Base-by-base conservation (phyloP, 2,888 invertebrate species). In the Dicyrtomina minuta region DNA sequence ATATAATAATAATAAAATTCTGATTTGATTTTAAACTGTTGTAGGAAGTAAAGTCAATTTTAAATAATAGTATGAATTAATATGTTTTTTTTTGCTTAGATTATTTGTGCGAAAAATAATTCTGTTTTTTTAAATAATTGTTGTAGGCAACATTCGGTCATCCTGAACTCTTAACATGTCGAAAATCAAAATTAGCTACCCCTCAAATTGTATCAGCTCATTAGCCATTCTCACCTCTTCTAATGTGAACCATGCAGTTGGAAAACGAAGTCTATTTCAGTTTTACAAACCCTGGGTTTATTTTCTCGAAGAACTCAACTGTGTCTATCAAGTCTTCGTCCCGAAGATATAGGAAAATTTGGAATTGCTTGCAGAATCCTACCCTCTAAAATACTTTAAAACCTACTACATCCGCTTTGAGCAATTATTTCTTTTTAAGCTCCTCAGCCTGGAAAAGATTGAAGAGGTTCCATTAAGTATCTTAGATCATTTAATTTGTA, bases 61-160 rank as follows among this genome's bases (percentile, higher is more conserved):
- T 12, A 41, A 41, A 13, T 41, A 12, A 13, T 41, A 41, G 13
- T 46, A 46, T 6, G 12, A 46, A 46, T 4, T 12, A 4, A 46
- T 6, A n/a, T 58, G 5, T 26, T 58, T 33, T 15, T 58, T 58
- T 58, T 27, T 33, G 12, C 33, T n/a, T 49, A 49, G 13, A 49
- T 13, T 49, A 13, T 49, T 15, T n/a, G 17, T 6, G n/a, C 8
- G 13, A 13, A n/a, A 49, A n/a, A 49, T 49, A 13, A 49, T n/a
- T 49, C 6, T 15, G n/a, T 49, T 12, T 49, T 8, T 49, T n/a
- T 6, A 15, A 13, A 13, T 49, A n/a, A n/a, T 22, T 15, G 17
- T 66, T 56, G 15, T n/a, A 68, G 68, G 20, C 55, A 61, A 27
- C 46, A 61, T n/a, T 68, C 68, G 13, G 24, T 68, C 1, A 58